A percentile compares a stretch with the other conserved stretches of the same genome.
These are phyloP conservation scores for Pollenia labialis DNA, from an alignment of 2,888 invertebrate species.

Conservation along the genomic window DNA sequence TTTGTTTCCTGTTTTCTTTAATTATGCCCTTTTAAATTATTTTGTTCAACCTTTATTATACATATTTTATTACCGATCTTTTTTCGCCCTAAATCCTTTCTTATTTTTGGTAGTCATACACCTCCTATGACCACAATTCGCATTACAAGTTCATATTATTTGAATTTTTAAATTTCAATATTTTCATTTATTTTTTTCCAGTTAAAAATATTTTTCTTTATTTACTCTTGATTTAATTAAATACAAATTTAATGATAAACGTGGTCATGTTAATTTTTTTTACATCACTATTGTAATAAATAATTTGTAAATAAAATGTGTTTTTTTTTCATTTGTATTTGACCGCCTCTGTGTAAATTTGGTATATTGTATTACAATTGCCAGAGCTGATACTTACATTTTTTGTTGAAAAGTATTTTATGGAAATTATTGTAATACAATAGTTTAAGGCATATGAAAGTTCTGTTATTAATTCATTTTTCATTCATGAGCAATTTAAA, in stretches of 20 bases:
- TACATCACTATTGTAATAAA: constrained; percentile 24
- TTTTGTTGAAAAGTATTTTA: constrained; percentile 10
- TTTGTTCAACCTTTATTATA: too few relatives aligned
- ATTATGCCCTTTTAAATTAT: too few relatives aligned
- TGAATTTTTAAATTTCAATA: too few relatives aligned
- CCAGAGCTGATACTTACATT: constrained; percentile 13
- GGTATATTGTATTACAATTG: constrained; percentile 12
- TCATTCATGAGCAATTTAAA: constrained; percentile 23
- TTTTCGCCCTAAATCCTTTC: too few relatives aligned
- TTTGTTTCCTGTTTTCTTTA: too few relatives aligned
- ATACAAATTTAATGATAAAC: constrained; percentile 16
- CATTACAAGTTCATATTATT: too few relatives aligned
- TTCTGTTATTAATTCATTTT: constrained; percentile 22
- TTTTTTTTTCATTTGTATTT: background rate
- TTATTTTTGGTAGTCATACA: too few relatives aligned
- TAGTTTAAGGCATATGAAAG: constrained; percentile 36
- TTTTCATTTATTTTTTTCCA: too few relatives aligned
- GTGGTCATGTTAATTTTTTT: background rate
- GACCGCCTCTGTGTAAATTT: background rate
- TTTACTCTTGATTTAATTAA: constrained; percentile 37
- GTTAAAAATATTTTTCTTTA: background rate
- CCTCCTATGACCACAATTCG: too few relatives aligned
- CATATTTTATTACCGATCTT: too few relatives aligned
- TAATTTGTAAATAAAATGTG: constrained; percentile 31
- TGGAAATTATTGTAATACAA: constrained; percentile 52